phyloP scores from a whole-genome alignment of 1,140 invertebrate genomes.

The Spodoptera litura region DNA sequence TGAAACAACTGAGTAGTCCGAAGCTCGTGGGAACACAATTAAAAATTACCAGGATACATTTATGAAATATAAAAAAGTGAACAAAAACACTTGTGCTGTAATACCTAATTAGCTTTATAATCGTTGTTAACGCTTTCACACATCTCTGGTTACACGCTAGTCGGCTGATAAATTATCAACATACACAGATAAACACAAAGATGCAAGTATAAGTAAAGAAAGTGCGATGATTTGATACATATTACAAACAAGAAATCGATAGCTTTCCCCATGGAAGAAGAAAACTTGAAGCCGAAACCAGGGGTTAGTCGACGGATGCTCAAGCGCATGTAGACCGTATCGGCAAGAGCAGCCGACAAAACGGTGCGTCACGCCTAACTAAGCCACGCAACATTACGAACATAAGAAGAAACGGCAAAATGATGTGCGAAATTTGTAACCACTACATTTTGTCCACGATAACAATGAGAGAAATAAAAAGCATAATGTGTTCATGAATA shows the following conservation, averaged over 20 bases:
- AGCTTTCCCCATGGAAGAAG: constrained; percentile 71
- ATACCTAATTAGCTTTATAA: constrained; percentile 51
- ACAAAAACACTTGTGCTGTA: constrained; percentile 56
- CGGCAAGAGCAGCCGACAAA: constrained; percentile 78
- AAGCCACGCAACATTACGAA: constrained; percentile 70
- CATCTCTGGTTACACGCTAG: constrained; percentile 26
- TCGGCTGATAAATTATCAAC: neutral
- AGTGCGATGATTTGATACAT: constrained; percentile 37
- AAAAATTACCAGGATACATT: constrained; percentile 64
- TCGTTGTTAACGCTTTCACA: constrained; percentile 41
- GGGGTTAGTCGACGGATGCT: constrained; percentile 74
- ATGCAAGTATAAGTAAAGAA: constrained; percentile 23
- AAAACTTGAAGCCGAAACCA: constrained; percentile 70
- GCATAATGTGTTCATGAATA: constrained; percentile 31
- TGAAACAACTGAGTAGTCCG: constrained; percentile 65
- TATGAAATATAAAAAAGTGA: constrained; percentile 49
- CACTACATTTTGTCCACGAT: constrained; percentile 39
- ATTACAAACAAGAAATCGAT: constrained; percentile 59
- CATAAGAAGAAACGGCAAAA: constrained; percentile 55
- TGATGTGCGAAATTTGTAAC: constrained; percentile 58
- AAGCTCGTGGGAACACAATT: constrained; percentile 70
- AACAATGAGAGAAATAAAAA: constrained; percentile 42
- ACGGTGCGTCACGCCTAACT: constrained; percentile 79
- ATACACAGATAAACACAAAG: neutral
- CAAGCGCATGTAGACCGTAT: constrained; percentile 81